Percentiles rank a stretch among this genome's conserved stretches.
These are phyloP conservation scores for Belgica antarctica DNA, from an alignment of 2,888 invertebrate genomes.

Conservation along the genomic window DNA sequence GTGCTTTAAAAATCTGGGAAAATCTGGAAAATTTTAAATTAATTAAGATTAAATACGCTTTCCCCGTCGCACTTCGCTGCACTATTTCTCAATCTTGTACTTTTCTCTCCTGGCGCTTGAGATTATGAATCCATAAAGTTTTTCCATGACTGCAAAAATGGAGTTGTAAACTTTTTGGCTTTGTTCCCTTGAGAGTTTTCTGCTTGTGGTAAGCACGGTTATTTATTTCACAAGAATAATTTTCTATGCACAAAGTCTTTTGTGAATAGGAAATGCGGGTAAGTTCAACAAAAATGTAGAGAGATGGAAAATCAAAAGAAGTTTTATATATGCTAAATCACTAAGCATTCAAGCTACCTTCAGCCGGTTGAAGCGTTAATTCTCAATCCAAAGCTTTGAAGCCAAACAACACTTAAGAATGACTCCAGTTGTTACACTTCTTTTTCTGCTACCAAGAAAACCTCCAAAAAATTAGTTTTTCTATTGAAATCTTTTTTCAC, in stretches of 20 bases:
- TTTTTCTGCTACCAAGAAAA: background rate
- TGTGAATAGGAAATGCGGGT: no score
- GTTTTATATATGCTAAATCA: no score
- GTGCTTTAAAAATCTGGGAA: no score
- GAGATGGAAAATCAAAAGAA: no score
- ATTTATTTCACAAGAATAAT: background rate
- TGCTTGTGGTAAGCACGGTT: background rate
- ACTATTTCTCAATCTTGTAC: background rate
- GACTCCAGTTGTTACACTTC: background rate
- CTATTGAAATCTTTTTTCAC: background rate
- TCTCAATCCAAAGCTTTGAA: no score
- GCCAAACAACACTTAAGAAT: no score
- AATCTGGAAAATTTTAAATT: constrained; percentile 35
- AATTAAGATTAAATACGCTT: constrained; percentile 42
- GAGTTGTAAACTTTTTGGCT: constrained; percentile 12
- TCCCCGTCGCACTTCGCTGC: background rate
- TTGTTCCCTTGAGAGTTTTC: background rate
- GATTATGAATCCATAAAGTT: background rate
- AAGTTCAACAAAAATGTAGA: no score
- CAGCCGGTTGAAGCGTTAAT: no score
- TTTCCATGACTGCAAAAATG: background rate
- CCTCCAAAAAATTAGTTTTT: constrained; percentile 13
- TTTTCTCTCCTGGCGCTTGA: background rate
- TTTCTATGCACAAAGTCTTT: no score
- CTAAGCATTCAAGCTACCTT: no score